phyloP scores from a whole-genome alignment of 1,140 invertebrate genomes.

The Sarcophaga bullata region DNA sequence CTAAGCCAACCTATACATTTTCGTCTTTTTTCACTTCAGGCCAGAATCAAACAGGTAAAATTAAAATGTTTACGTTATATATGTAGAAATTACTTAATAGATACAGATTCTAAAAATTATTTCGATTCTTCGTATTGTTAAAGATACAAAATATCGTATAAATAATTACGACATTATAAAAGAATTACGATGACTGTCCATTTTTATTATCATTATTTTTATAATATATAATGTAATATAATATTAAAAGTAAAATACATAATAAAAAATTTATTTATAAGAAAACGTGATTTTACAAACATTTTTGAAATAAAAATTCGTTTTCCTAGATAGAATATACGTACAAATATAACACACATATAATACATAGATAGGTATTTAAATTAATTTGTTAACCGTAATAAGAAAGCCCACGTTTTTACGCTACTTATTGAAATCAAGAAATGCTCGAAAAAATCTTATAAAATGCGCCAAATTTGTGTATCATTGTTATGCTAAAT shows the following conservation, averaged over 20 bases:
- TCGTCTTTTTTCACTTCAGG: no score
- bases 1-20: no score
- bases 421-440: background rate
- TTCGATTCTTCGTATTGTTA: no score
- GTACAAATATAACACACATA: background rate
- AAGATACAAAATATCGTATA: no score
- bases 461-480: background rate
- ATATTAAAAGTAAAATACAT: background rate
- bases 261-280: background rate
- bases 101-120: no score
- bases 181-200: no score
- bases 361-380: background rate
- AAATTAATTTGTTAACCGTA: background rate
- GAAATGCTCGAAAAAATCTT: background rate
- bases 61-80: no score
- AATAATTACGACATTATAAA: no score
- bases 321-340: background rate
- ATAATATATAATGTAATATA: no score
- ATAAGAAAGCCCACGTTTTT: background rate
- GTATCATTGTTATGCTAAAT: background rate
- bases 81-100: no score
- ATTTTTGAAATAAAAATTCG: background rate
- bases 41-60: no score
- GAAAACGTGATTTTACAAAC: conserved; percentile 3
- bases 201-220: no score